Evolutionary conservation across 2,797 vertebrate species (phyloP).

Genomic region (Strix occidentalis): DNA sequence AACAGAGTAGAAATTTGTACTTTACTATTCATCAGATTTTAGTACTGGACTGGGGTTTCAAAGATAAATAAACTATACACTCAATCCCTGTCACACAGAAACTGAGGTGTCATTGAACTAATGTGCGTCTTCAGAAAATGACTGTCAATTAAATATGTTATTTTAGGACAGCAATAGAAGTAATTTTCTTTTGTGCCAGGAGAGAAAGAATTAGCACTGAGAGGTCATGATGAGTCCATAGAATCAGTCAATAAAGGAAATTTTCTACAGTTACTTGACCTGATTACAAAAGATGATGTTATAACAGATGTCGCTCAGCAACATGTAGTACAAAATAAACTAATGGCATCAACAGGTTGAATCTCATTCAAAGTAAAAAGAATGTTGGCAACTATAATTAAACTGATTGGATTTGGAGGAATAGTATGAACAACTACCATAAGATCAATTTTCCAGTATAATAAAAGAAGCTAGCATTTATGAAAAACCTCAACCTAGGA

Average conservation of each 20-base stretch:
- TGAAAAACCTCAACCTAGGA: background rate
- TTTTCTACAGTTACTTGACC: slow-evolving; percentile 75
- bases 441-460: background rate
- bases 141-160: slow-evolving; percentile 65
- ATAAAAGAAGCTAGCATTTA: background rate
- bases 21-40: slow-evolving; percentile 58
- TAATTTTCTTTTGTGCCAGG: slow-evolving; percentile 69
- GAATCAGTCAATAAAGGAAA: slow-evolving; percentile 71
- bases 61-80: slow-evolving; percentile 62
- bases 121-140: slow-evolving; percentile 71
- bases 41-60: slow-evolving; percentile 53
- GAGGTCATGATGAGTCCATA: slow-evolving; percentile 65
- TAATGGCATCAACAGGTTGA: slow-evolving; percentile 31
- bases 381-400: background rate
- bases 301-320: slow-evolving; percentile 47
- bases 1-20: slow-evolving; percentile 43
- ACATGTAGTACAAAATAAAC: slow-evolving; percentile 9
- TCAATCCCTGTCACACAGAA: slow-evolving; percentile 43
- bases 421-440: background rate
- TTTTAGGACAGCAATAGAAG: slow-evolving; percentile 71
- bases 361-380: background rate
- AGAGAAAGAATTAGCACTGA: slow-evolving; percentile 35
- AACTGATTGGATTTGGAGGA: background rate
- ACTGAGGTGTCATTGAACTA: slow-evolving; percentile 64
- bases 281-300: slow-evolving; percentile 62